phyloP scores from a whole-genome alignment of 2,113 vertebrate species.

The Tachysurus vachellii region DNA sequence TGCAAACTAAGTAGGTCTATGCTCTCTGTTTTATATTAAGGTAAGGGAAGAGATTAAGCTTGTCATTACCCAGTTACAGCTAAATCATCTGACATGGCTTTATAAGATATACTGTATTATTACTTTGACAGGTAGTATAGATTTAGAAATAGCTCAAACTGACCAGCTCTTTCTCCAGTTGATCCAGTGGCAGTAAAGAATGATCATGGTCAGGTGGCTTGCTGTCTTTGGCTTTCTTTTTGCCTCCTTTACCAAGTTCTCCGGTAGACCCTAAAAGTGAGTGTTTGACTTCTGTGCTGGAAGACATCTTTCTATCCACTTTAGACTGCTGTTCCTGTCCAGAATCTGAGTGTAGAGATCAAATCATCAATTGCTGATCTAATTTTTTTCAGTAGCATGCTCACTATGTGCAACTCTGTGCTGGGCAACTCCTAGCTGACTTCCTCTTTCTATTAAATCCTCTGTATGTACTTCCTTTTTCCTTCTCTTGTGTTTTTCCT shows the following conservation, averaged over 20 bases:
- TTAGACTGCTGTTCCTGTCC: conserved; percentile 46
- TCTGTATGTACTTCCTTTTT: conserved; percentile 70
- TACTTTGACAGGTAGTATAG: not conserved
- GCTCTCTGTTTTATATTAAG: not conserved
- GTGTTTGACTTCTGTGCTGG: conserved; percentile 47
- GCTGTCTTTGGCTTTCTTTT: conserved; percentile 53
- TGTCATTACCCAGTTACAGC: not conserved
- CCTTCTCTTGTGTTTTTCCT: conserved; percentile 66
- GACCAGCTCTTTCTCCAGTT: conserved; percentile 62
- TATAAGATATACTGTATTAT: not conserved
- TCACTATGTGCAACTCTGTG: conserved; percentile 51
- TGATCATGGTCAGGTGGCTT: not conserved
- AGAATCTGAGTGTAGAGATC: conserved; percentile 39
- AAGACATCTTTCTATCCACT: conserved; percentile 57
- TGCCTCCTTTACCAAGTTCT: conserved; percentile 62
- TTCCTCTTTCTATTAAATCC: conserved; percentile 64
- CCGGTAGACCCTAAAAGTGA: conserved; percentile 44
- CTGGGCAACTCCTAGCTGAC: conserved; percentile 61
- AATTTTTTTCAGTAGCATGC: not conserved
- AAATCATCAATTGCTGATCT: not conserved
- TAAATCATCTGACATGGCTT: not conserved
- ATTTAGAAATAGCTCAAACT: not conserved
- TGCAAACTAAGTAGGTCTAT: not conserved
- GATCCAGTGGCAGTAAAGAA: conserved; percentile 23
- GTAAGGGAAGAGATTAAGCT: not conserved